Evolutionary conservation across 2,113 vertebrate genomes (phyloP).

Genomic region (Calyptomena viridis): DNA sequence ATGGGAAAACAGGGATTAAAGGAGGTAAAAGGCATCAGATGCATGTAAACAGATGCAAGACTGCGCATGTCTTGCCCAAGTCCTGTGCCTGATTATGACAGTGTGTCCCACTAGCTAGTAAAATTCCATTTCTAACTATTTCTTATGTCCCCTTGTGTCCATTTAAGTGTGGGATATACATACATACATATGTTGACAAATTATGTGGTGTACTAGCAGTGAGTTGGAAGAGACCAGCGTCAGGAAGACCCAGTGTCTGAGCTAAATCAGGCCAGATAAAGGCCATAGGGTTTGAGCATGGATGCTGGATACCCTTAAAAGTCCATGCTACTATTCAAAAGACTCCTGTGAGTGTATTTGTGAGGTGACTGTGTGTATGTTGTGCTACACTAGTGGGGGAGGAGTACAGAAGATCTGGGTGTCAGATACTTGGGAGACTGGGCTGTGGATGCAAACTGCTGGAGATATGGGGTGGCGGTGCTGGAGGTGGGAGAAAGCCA

Average conservation of each 20-base stretch:
- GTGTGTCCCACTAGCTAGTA: background rate
- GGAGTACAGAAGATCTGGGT: background rate
- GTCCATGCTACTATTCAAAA: background rate
- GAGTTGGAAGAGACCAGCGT: background rate
- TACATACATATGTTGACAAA: background rate
- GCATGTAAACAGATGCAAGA: background rate
- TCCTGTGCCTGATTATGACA: background rate
- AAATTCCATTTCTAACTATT: background rate
- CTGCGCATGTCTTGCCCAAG: background rate
- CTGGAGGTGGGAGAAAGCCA: rapidly evolving
- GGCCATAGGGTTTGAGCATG: background rate
- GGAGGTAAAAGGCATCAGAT: background rate
- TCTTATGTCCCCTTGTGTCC: background rate
- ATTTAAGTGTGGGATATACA: background rate
- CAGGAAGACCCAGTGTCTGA: background rate
- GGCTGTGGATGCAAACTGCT: background rate
- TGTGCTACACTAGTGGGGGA: background rate
- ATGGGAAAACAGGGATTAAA: background rate
- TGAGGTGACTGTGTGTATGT: background rate
- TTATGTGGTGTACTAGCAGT: background rate
- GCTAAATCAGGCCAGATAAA: background rate
- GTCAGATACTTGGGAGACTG: background rate
- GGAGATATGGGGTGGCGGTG: background rate
- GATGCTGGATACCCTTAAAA: background rate
- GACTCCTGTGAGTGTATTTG: background rate